phyloP scores from a whole-genome alignment of 2,113 vertebrate species.

The Ia io region DNA sequence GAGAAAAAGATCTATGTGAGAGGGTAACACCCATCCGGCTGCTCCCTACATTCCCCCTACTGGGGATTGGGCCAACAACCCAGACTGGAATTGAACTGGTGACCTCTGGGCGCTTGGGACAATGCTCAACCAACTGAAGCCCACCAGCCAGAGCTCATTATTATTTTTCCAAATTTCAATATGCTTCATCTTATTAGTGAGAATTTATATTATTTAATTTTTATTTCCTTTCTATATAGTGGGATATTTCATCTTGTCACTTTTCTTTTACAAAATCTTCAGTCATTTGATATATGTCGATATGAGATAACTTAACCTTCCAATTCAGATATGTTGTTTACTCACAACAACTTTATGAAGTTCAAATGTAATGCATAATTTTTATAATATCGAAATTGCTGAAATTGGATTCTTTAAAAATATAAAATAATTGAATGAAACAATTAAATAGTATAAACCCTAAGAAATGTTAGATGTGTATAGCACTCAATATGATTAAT shows the following conservation, averaged over 20 bases:
- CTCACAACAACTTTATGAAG: background rate
- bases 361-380: background rate
- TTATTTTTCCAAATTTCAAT: conserved; percentile 15
- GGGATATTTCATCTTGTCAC: background rate
- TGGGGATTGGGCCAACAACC: no score
- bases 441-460: background rate
- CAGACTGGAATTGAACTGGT: no score
- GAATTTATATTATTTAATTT: background rate
- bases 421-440: background rate
- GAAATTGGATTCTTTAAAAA: background rate
- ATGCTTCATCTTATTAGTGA: background rate
- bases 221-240: background rate
- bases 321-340: background rate
- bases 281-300: background rate
- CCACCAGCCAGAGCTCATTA: background rate
- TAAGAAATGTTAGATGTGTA: background rate
- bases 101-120: no score
- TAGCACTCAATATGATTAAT: background rate
- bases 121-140: no score
- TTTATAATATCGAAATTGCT: background rate
- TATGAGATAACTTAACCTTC: background rate
- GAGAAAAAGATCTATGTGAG: no score
- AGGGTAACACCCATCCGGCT: no score
- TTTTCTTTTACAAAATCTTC: background rate
- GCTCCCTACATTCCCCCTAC: no score